A percentile compares a stretch with the other conserved stretches of the same genome.
Evolutionary conservation across 2,797 vertebrate genomes (phyloP).

Genomic region (Gymnocypris eckloni): DNA sequence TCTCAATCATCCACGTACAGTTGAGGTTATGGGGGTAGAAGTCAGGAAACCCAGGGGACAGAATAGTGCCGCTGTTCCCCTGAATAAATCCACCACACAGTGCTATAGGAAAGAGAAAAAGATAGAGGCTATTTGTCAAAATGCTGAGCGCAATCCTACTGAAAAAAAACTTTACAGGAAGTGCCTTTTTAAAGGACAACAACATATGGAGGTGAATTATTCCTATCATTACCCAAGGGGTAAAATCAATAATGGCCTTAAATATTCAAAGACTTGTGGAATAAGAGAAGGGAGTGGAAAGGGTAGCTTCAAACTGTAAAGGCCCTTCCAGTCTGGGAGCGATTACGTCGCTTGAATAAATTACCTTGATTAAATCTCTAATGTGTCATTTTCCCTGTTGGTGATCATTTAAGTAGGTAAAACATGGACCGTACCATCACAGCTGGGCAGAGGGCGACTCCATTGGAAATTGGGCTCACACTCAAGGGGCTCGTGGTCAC

Average conservation of each 20-base stretch:
- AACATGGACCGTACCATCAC: conserved; percentile 84
- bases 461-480: conserved; percentile 99
- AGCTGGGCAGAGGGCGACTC: conserved; percentile 96
- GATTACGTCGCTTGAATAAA: conserved; percentile 45
- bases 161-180: conserved; percentile 67
- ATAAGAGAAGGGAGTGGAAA: conserved; percentile 54
- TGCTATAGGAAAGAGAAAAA: conserved; percentile 74
- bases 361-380: conserved; percentile 43
- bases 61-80: conserved; percentile 92
- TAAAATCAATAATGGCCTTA: conserved; percentile 74
- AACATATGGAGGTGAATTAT: conserved; percentile 65
- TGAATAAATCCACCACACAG: conserved; percentile 96
- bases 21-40: conserved; percentile 99
- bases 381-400: conserved; percentile 45
- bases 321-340: conserved; percentile 44
- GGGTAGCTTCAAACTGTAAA: conserved; percentile 35
- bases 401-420: not conserved
- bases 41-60: conserved; percentile 97
- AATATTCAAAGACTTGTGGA: conserved; percentile 68
- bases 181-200: conserved; percentile 69
- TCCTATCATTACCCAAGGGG: conserved; percentile 65
- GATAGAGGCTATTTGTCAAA: conserved; percentile 50
- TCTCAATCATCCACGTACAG: conserved; percentile 97
- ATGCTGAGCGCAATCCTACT: conserved; percentile 54
- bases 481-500: conserved; percentile 88